Conservation (phyloP, 2,113 vertebrate genomes). For the Pomatorhinus ruficollis region DNA sequence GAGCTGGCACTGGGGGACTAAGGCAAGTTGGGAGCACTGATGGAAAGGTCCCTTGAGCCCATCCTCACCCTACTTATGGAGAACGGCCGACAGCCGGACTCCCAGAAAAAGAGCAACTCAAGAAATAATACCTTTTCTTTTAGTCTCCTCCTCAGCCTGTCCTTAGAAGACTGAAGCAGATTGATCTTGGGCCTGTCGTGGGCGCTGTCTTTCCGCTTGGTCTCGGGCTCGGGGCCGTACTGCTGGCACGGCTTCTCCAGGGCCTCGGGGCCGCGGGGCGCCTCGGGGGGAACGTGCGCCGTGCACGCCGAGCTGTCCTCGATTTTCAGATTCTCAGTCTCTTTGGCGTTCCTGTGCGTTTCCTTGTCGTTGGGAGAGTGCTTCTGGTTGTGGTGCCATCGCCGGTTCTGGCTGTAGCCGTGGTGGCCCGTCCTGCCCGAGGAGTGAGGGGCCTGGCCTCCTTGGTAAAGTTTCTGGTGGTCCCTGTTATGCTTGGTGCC, state of each 20-base stretch:
- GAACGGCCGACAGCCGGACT: not conserved
- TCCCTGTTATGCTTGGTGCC: constrained; percentile 83
- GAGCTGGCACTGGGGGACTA: not conserved
- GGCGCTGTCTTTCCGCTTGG: constrained; percentile 70
- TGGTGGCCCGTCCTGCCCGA: constrained; percentile 88
- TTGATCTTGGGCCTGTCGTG: constrained; percentile 84
- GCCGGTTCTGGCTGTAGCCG: constrained; percentile 93
- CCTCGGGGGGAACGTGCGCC: constrained; percentile 36
- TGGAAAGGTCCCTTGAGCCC: not conserved
- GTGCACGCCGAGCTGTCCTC: constrained; percentile 70
- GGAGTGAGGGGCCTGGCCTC: constrained; percentile 76
- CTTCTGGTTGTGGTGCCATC: constrained; percentile 92
- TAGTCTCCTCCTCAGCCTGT: constrained; percentile 91
- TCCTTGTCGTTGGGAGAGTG: constrained; percentile 76
- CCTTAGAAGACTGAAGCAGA: constrained; percentile 95
- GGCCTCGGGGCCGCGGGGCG: constrained; percentile 61
- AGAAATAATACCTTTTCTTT: constrained; percentile 88
- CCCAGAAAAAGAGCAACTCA: not conserved
- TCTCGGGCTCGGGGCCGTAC: constrained; percentile 62
- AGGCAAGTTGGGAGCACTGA: not conserved
- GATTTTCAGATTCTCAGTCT: constrained; percentile 82
- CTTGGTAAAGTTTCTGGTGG: constrained; percentile 87
- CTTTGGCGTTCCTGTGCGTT: constrained; percentile 82
- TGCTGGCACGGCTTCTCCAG: constrained; percentile 61
- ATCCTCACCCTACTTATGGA: not conserved